Conservation (phyloP, 2,888 invertebrate species). For the Cerceris rybyensis region DNA sequence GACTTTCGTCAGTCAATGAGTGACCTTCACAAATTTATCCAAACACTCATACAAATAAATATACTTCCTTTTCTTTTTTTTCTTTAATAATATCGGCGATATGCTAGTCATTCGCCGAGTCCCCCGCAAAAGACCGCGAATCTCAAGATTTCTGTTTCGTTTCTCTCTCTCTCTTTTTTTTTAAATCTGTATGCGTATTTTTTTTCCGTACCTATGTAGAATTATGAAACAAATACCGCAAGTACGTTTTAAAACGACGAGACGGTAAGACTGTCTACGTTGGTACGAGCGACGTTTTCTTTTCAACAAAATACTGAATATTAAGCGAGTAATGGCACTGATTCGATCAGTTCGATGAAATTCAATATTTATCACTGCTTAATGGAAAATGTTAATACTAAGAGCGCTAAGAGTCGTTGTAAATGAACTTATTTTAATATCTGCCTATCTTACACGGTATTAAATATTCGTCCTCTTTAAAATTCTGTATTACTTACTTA, state of each 20-base stretch:
- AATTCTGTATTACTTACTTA: constrained; percentile 49
- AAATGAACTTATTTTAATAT: constrained; percentile 4
- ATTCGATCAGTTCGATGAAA: constrained; percentile 17
- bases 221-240: constrained; percentile 39
- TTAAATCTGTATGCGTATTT: constrained; percentile 14
- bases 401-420: constrained; percentile 22
- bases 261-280: constrained; percentile 29
- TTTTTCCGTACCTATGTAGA: constrained; percentile 25
- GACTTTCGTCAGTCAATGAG: constrained; percentile 25
- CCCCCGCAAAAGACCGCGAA: constrained; percentile 11
- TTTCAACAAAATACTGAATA: constrained; percentile 50
- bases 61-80: constrained; percentile 37
- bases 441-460: constrained; percentile 6
- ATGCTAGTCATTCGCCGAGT: constrained; percentile 18
- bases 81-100: constrained; percentile 25
- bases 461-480: constrained; percentile 6
- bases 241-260: not conserved
- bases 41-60: constrained; percentile 49
- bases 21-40: constrained; percentile 22
- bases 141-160: constrained; percentile 18
- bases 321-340: constrained; percentile 44
- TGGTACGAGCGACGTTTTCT: constrained; percentile 18
- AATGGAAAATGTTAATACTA: constrained; percentile 6
- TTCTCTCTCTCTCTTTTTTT: constrained; percentile 23
- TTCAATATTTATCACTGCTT: not conserved